These are phyloP conservation scores for Alca torda DNA, from an alignment of 2,797 vertebrate genomes.

Conservation along the genomic window DNA sequence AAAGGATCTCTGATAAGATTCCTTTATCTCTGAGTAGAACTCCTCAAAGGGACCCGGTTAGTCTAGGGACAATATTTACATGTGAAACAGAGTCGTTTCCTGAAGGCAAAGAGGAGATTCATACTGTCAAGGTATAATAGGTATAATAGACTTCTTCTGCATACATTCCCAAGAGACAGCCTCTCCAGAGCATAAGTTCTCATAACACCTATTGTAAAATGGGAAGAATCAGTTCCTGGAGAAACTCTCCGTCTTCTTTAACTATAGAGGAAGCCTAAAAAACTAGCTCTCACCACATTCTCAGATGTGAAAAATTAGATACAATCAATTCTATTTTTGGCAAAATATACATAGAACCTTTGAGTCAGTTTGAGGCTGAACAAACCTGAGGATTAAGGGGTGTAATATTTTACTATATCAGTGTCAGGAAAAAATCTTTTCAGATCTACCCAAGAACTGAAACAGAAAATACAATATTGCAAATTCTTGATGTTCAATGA, in stretches of 20 bases:
- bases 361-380: not conserved
- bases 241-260: not conserved
- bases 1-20: not conserved
- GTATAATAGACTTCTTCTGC: not conserved
- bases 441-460: not conserved
- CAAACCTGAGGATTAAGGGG: not conserved
- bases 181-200: not conserved
- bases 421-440: not conserved
- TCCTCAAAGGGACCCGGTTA: not conserved
- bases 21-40: not conserved
- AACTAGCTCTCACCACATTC: not conserved
- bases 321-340: not conserved
- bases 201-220: not conserved
- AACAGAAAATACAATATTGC: not conserved
- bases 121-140: not conserved
- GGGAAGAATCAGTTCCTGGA: not conserved
- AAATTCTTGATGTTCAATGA: not conserved
- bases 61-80: not conserved
- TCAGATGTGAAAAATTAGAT: not conserved
- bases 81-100: not conserved
- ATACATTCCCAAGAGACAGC: not conserved
- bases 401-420: not conserved
- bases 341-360: not conserved
- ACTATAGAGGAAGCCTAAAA: not conserved
- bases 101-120: not conserved